Conservation (phyloP, 1,140 invertebrate species). For the Helicoverpa zea region DNA sequence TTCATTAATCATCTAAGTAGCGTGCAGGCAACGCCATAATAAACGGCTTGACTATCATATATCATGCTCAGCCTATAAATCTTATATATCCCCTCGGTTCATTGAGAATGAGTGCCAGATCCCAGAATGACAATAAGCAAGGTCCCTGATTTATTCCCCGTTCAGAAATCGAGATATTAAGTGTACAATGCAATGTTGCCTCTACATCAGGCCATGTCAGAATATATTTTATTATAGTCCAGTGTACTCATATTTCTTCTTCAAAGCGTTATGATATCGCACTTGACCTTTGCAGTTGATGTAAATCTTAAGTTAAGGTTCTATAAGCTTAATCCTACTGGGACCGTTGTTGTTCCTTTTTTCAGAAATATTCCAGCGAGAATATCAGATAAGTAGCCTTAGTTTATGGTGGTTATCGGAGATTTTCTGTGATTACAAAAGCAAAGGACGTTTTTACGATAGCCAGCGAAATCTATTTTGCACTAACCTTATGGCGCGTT, state of each 20-base stretch:
- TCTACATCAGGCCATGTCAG: constrained; percentile 41
- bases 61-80: constrained; percentile 42
- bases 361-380: background rate
- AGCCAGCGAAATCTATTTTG: background rate
- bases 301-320: constrained; percentile 9
- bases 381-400: constrained; percentile 19
- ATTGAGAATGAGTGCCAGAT: constrained; percentile 42
- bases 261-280: constrained; percentile 35
- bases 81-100: constrained; percentile 34
- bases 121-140: constrained; percentile 41
- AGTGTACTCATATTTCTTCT: constrained; percentile 42
- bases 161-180: constrained; percentile 47
- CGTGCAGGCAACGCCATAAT: constrained; percentile 31
- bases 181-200: constrained; percentile 11
- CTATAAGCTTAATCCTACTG: constrained; percentile 11
- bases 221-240: constrained; percentile 34
- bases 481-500: background rate
- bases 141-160: constrained; percentile 45
- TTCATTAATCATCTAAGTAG: constrained; percentile 44
- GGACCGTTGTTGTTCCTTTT: background rate
- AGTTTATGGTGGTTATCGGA: constrained; percentile 30
- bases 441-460: constrained; percentile 18
- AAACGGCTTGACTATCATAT: constrained; percentile 34
- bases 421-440: constrained; percentile 26
- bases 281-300: constrained; percentile 33